Evolutionary conservation across 92 coral and sea anemone genomes (phyloP), one percentile per base, ranked within the genome.

Genomic region (Parazoanthus swiftii): DNA sequence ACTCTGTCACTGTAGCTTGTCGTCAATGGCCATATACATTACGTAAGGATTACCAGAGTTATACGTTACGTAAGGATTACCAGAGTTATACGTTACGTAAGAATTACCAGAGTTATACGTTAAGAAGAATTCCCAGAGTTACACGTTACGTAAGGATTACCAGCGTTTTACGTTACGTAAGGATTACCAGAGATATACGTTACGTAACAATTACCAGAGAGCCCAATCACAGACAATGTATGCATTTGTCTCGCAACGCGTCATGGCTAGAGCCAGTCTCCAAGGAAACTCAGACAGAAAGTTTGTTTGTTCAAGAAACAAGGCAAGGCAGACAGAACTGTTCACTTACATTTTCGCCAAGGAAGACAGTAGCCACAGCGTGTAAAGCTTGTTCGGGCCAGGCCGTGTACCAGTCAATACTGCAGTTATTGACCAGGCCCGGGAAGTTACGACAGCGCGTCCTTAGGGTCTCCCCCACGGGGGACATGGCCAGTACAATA

Each of bases 391-490:
- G 99, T 66, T 97, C 93, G 42, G 99, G 99, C 99, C 99, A 97
- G 7, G 99, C 98, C 29, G 98, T 97, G 48, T 95, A 97, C 99
- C 99, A 97, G 82, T 97, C 99, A 83, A 97, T 97, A 81, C 98
- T 97, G 86, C 98, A 96, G 92, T 97, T 97, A 79, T 97, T 97
- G 42, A 97, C 99, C 82, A 97, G 92, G 26, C 99, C 99, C 10
- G 99, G 99, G 89, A 97, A 97, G 94, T 97, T 97, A 81, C 99
- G 98, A 80, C 99, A 97, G 14, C 99, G 93, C 8, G 99, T 97
- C 89, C 99, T 92, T 20, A 97, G 94, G 16, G 96, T 94, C 67
- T 97, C 99, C 46, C 99, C 99, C 85, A 97, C 99, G 87, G 99
- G 99, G 18, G 99, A 97, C 99, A 97, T 97, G 74, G 99, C 99